Conservation (phyloP, 2,797 vertebrate species). For the Danio kyathit region DNA sequence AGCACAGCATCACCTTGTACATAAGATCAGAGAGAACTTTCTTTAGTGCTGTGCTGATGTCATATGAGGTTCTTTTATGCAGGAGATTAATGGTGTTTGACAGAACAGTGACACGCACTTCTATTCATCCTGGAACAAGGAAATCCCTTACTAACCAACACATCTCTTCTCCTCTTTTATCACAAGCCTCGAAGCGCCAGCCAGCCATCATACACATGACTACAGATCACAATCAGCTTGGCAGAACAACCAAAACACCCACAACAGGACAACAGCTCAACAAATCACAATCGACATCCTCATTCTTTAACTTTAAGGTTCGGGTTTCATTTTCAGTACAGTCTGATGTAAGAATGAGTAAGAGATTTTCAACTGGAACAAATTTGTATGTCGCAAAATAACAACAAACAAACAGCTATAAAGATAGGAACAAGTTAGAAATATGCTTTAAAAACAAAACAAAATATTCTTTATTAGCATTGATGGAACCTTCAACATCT, state of each 20-base stretch:
- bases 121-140: conserved; percentile 48
- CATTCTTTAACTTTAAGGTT: not conserved
- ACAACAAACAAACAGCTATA: not conserved
- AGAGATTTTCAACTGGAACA: not conserved
- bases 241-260: conserved; percentile 23
- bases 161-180: conserved; percentile 5
- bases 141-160: conserved; percentile 35
- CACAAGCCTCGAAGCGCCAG: conserved; percentile 36
- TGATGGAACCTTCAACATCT: too few relatives aligned
- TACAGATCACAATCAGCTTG: conserved; percentile 14
- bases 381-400: not conserved
- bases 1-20: not conserved
- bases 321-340: not conserved
- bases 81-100: conserved; percentile 61
- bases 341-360: conserved; percentile 26
- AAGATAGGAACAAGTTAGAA: too few relatives aligned
- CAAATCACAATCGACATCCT: conserved; percentile 51
- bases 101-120: conserved; percentile 69
- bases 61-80: conserved; percentile 39
- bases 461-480: too few relatives aligned
- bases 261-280: conserved; percentile 54
- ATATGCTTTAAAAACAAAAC: too few relatives aligned
- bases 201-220: conserved; percentile 28
- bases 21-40: not conserved
- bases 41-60: conserved; percentile 11